A percentile compares a stretch with the other conserved stretches of the same genome.
phyloP scores from a whole-genome alignment of 2,888 invertebrate genomes.

The Strigamia maritima region DNA sequence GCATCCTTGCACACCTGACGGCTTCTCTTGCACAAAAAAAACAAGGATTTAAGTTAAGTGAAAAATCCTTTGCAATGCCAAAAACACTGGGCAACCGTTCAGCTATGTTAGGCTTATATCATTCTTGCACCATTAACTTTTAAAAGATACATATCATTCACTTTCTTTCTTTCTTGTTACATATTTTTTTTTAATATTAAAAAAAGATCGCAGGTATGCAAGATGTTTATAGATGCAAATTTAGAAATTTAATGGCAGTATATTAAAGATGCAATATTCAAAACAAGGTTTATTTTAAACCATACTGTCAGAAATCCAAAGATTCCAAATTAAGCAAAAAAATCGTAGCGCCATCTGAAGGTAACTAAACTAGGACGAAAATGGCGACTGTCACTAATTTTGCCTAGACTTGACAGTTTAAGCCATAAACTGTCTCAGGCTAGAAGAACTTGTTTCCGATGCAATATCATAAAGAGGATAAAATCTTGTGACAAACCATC shows the following conservation, averaged over 20 bases:
- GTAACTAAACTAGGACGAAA: no score
- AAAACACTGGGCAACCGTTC: conserved; percentile 10
- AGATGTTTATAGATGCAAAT: neutral
- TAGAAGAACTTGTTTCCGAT: neutral
- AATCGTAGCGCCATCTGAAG: no score
- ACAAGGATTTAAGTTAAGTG: neutral
- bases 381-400: neutral
- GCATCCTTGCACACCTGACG: conserved; percentile 15
- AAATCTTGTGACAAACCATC: neutral
- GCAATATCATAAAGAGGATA: neutral
- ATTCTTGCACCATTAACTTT: conserved; percentile 20
- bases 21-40: neutral
- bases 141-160: neutral
- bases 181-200: neutral
- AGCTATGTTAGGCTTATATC: conserved; percentile 21
- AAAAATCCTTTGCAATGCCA: neutral
- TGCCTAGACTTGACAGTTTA: neutral
- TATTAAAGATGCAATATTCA: no score
- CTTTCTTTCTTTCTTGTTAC: neutral
- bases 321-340: no score
- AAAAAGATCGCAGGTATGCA: neutral
- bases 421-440: neutral
- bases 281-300: no score
- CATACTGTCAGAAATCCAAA: no score
- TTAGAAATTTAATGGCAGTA: neutral